Conservation (phyloP, 2,888 invertebrate species). For the Eupithecia insigniata region DNA sequence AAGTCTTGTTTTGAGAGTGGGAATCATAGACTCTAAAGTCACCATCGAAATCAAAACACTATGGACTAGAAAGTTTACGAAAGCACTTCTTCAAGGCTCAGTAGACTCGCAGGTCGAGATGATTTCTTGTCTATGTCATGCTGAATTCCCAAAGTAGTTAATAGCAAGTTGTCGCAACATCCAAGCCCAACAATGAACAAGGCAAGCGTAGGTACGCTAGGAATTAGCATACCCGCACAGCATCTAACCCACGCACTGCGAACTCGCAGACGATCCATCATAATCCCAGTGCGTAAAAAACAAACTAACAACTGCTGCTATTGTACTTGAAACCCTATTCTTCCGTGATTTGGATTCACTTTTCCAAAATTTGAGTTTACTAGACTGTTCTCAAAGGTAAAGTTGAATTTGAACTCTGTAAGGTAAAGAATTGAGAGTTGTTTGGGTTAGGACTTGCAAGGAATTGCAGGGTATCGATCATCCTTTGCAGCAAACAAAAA, state of each 20-base stretch:
- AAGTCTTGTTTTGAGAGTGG: no score
- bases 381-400: not conserved
- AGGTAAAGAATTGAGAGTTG: not conserved
- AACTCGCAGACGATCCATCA: constrained; percentile 73
- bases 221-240: constrained; percentile 80
- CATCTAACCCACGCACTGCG: constrained; percentile 71
- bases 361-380: not conserved
- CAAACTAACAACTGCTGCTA: constrained; percentile 24
- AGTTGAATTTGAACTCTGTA: not conserved
- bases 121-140: not conserved
- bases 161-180: constrained; percentile 48
- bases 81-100: not conserved
- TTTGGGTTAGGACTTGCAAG: not conserved
- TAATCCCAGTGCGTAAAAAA: constrained; percentile 64
- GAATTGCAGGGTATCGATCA: constrained; percentile 6
- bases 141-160: constrained; percentile 18
- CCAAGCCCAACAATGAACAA: constrained; percentile 73
- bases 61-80: not conserved
- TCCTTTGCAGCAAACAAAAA: not conserved
- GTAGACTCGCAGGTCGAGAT: not conserved
- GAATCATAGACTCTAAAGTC: not conserved
- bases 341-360: not conserved
- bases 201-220: constrained; percentile 63
- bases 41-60: not conserved
- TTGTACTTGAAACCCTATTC: constrained; percentile 35